phyloP scores from a whole-genome alignment of 2,113 vertebrate species.

The Gobio gobio region DNA sequence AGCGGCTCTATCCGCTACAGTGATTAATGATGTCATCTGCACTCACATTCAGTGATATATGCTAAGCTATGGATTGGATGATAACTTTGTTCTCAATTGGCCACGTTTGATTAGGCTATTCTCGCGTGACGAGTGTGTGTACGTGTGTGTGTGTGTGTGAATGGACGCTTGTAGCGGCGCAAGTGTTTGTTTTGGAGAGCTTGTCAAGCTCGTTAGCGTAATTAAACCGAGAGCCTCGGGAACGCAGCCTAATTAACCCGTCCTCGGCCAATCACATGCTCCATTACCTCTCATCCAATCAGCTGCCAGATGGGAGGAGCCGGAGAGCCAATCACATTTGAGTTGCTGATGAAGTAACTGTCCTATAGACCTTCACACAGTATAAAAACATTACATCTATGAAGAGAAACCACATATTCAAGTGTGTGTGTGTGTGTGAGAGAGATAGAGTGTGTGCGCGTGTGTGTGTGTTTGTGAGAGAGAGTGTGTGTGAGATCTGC shows the following conservation, averaged over 20 bases:
- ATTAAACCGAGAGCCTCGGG: constrained; percentile 4
- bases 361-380: too few relatives aligned
- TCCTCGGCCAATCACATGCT: constrained; percentile 15
- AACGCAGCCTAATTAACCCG: neutral
- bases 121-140: neutral
- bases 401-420: too few relatives aligned
- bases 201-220: neutral
- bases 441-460: neutral
- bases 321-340: neutral
- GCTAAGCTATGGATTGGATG: neutral
- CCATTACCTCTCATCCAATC: constrained; percentile 18
- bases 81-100: too few relatives aligned
- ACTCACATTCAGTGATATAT: too few relatives aligned
- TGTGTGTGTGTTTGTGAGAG: neutral
- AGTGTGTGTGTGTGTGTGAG: too few relatives aligned
- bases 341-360: neutral
- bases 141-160: neutral
- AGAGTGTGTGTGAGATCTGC: neutral
- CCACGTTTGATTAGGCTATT: too few relatives aligned
- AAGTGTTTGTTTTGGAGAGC: constrained; percentile 12
- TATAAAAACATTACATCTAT: too few relatives aligned
- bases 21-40: too few relatives aligned
- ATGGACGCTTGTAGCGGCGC: neutral
- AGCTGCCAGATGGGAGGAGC: constrained; percentile 7
- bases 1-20: too few relatives aligned